Evolutionary conservation across 2,113 vertebrate species (phyloP).

Genomic region (Myiozetetes cayanensis): DNA sequence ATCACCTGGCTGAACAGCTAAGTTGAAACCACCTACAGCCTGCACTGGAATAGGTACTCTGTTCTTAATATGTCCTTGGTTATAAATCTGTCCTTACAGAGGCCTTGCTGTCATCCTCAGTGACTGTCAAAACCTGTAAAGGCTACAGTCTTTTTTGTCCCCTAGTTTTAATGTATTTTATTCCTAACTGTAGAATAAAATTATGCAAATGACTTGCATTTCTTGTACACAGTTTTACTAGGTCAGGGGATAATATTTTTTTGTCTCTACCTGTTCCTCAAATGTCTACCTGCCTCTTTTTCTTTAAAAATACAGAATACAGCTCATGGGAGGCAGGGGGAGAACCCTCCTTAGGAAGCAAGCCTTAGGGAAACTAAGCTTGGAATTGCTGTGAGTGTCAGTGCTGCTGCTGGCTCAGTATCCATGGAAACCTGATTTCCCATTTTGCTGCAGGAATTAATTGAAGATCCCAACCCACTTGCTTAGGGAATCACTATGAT

Average conservation of each 20-base stretch:
- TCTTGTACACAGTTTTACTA: background rate
- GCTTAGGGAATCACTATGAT: background rate
- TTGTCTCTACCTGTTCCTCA: background rate
- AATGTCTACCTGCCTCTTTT: background rate
- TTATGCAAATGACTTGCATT: background rate
- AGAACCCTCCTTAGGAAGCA: background rate
- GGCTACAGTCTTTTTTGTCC: background rate
- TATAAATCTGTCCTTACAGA: background rate
- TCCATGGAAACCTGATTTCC: conserved; percentile 64
- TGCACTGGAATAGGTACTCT: background rate
- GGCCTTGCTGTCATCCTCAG: background rate
- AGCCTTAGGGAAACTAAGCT: background rate
- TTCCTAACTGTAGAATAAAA: background rate
- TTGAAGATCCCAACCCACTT: background rate
- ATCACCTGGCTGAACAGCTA: background rate
- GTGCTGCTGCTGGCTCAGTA: conserved; percentile 37
- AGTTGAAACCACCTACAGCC: background rate
- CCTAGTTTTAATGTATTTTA: background rate
- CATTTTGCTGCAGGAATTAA: conserved; percentile 48
- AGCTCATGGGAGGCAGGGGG: background rate
- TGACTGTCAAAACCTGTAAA: background rate
- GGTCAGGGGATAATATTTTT: background rate
- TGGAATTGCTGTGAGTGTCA: background rate
- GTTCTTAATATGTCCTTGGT: background rate
- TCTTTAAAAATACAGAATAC: background rate